Evolutionary conservation across 2,113 vertebrate genomes (phyloP).

Genomic region (Melanerpes aurifrons): DNA sequence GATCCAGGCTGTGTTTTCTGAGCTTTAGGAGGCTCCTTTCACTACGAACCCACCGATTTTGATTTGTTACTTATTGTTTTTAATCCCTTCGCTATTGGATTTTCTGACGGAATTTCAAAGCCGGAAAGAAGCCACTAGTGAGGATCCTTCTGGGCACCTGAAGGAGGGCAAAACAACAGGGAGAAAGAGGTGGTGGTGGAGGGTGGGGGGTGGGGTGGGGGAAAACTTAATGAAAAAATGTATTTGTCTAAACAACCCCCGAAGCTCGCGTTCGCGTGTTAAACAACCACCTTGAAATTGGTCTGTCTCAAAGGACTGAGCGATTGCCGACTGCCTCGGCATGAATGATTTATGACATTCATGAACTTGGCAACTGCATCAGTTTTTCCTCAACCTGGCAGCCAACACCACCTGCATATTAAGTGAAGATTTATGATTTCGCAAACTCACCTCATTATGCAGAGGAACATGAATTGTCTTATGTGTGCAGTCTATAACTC

Average conservation of each 20-base stretch:
- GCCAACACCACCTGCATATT: slow-evolving; percentile 77
- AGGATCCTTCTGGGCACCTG: slow-evolving; percentile 15
- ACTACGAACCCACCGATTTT: slow-evolving; percentile 62
- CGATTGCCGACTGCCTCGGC: slow-evolving; percentile 72
- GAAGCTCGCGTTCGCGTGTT: slow-evolving; percentile 72
- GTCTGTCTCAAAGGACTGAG: slow-evolving; percentile 74
- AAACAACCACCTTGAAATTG: slow-evolving; percentile 81
- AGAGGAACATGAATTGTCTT: slow-evolving; percentile 79
- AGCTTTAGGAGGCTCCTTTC: slow-evolving; percentile 51
- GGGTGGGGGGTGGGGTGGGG: neutral
- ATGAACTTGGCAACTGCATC: slow-evolving; percentile 77
- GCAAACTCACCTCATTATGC: slow-evolving; percentile 80
- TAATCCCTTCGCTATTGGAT: slow-evolving; percentile 50
- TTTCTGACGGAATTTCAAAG: slow-evolving; percentile 66
- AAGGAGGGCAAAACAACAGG: neutral
- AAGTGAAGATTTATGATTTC: slow-evolving; percentile 80
- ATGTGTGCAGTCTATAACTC: slow-evolving; percentile 78
- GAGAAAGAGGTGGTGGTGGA: no score
- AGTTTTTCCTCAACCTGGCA: slow-evolving; percentile 78
- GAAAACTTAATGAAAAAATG: slow-evolving; percentile 63
- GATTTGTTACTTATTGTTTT: neutral
- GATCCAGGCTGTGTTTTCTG: slow-evolving; percentile 38
- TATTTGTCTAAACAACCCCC: slow-evolving; percentile 77
- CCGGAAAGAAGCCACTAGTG: slow-evolving; percentile 1
- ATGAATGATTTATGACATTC: slow-evolving; percentile 81